Evolutionary conservation across 2,113 vertebrate species (phyloP).

Genomic region (Mandrillus leucophaeus): DNA sequence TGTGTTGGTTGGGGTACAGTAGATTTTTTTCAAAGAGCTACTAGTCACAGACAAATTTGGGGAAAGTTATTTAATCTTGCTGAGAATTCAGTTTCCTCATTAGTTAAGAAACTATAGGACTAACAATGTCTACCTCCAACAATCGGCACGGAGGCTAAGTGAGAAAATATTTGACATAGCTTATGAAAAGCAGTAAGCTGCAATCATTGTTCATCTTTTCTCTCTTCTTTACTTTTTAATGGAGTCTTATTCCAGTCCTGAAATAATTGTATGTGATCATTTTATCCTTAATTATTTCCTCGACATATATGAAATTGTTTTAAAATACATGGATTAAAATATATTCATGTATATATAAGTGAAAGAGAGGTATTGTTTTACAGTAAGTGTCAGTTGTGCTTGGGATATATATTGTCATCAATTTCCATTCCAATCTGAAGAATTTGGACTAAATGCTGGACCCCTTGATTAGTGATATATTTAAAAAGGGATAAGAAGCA

Average conservation of each 20-base stretch:
- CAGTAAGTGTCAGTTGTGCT: neutral
- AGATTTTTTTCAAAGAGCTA: neutral
- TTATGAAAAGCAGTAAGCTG: neutral
- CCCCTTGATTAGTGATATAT: neutral
- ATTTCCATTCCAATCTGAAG: neutral
- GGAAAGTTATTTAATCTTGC: neutral
- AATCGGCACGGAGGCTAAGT: neutral
- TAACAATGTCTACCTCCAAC: neutral
- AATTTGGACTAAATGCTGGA: neutral
- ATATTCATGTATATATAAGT: no score
- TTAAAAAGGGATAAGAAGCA: neutral
- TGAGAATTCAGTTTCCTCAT: neutral
- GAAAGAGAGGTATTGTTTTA: neutral
- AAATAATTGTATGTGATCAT: neutral
- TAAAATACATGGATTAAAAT: neutral
- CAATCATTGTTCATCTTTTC: neutral
- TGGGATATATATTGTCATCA: neutral
- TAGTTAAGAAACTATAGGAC: neutral
- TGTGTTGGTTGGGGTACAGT: neutral
- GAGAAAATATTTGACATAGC: neutral
- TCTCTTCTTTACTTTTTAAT: neutral
- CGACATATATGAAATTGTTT: neutral
- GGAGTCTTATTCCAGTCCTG: neutral
- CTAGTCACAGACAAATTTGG: neutral
- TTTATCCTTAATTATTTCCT: neutral